Evolutionary conservation across 2,888 invertebrate species (phyloP).

Genomic region (Mythimna loreyi): DNA sequence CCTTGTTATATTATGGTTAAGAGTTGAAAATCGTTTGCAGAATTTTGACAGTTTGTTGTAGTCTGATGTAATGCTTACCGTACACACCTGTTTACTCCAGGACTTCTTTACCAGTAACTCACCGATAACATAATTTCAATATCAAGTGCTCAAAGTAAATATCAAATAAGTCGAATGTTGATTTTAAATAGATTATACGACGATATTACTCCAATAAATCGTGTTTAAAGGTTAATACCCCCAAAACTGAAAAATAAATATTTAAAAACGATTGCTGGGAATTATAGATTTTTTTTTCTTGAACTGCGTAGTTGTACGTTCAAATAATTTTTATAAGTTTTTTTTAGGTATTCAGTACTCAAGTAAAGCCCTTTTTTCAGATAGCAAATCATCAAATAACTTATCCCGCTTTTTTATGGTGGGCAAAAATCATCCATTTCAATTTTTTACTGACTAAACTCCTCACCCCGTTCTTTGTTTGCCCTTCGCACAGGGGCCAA

Average conservation of each 20-base stretch:
- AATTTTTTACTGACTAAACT: no score
- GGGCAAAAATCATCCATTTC: no score
- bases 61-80: no score
- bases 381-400: no score
- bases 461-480: no score
- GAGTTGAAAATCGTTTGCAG: no score
- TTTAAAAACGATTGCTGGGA: constrained; percentile 74
- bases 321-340: constrained; percentile 9
- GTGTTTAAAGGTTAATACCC: constrained; percentile 80
- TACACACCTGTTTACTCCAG: constrained; percentile 84
- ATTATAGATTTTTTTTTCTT: constrained; percentile 41
- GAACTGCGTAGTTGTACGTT: neutral
- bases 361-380: no score
- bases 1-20: no score
- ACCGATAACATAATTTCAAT: constrained; percentile 79
- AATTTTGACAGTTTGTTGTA: no score
- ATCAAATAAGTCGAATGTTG: constrained; percentile 80
- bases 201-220: constrained; percentile 72
- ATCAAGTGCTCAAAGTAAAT: constrained; percentile 87
- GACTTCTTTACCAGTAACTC: constrained; percentile 65
- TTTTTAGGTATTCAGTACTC: neutral
- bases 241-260: constrained; percentile 77
- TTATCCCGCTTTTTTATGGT: no score
- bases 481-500: no score
- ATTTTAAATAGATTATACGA: constrained; percentile 85